Conservation (phyloP, 2,888 invertebrate species). For the Andrena camellia region DNA sequence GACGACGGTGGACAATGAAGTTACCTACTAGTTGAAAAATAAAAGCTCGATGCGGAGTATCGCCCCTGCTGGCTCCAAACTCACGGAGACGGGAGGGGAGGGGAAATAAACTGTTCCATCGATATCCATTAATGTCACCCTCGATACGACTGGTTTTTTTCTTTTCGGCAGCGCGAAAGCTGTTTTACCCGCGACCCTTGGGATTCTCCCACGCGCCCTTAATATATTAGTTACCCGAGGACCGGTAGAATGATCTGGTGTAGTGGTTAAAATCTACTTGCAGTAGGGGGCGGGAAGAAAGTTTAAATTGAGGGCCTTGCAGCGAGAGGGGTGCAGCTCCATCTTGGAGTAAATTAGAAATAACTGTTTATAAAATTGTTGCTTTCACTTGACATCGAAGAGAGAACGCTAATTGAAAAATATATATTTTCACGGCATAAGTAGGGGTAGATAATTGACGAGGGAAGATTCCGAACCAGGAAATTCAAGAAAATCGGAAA, state of each 20-base stretch:
- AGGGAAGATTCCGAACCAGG: too few species aligned
- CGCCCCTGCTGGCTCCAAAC: not conserved
- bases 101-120: slow-evolving; percentile 31
- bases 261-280: too few species aligned
- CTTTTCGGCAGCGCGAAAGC: not conserved
- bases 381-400: too few species aligned
- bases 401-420: too few species aligned
- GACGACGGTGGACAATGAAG: not conserved
- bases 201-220: not conserved
- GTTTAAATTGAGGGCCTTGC: too few species aligned
- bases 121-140: slow-evolving; percentile 38
- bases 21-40: not conserved
- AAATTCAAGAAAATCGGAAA: too few species aligned
- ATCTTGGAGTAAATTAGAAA: too few species aligned
- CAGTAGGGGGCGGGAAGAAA: too few species aligned
- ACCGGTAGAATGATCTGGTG: not conserved
- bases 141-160: not conserved
- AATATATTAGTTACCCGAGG: not conserved
- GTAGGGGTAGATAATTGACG: too few species aligned
- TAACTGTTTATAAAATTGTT: too few species aligned
- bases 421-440: too few species aligned
- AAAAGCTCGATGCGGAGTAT: not conserved
- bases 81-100: not conserved
- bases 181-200: not conserved
- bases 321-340: too few species aligned